A percentile compares a stretch with the other conserved stretches of the same genome.
Evolutionary conservation across 2,797 vertebrate species (phyloP).

Genomic region (Pyrocephalus nanus): DNA sequence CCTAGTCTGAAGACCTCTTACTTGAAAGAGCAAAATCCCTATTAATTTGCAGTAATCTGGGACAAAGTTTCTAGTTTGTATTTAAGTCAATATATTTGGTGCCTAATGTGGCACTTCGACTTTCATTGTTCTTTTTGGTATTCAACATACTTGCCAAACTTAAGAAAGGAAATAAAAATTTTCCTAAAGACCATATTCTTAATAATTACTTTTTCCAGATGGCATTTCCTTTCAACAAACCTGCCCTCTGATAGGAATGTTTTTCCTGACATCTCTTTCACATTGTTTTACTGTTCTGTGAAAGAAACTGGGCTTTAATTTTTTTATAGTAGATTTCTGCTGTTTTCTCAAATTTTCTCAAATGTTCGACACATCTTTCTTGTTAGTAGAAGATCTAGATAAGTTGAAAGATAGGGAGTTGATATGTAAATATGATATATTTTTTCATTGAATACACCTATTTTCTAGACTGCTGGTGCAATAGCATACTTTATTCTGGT

Average conservation of each 20-base stretch:
- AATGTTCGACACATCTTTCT: neutral
- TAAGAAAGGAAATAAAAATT: neutral
- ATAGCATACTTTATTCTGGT: neutral
- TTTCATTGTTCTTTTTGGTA: neutral
- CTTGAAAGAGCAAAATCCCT: neutral
- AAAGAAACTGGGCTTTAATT: neutral
- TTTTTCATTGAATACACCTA: neutral
- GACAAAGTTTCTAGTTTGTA: neutral
- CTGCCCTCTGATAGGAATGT: neutral
- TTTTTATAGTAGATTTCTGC: neutral
- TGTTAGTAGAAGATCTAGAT: neutral
- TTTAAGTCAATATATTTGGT: neutral
- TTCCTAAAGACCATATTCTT: neutral
- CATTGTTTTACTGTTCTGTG: neutral
- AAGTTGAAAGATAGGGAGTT: neutral
- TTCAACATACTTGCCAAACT: neutral
- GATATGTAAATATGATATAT: neutral
- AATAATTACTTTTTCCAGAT: neutral
- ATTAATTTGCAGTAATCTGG: neutral
- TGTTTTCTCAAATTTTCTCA: neutral
- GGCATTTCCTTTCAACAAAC: neutral
- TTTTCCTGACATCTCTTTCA: neutral
- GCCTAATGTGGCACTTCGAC: accelerated
- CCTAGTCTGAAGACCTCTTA: neutral
- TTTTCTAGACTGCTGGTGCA: neutral